Conservation (phyloP, 2,113 vertebrate genomes). For the Falcunculus frontatus region DNA sequence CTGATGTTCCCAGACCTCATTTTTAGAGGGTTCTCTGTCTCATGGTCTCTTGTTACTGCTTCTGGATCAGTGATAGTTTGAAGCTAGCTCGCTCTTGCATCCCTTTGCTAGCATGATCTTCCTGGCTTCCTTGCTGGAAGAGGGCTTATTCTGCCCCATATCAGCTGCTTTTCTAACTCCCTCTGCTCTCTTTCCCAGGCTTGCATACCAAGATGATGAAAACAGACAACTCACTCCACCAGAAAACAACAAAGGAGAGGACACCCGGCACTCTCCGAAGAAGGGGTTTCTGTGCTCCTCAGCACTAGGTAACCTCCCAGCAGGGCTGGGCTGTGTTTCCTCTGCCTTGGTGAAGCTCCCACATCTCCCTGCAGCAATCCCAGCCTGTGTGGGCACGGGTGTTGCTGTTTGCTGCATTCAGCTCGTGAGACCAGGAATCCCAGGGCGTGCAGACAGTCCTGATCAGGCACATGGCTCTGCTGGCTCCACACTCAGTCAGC, state of each 20-base stretch:
- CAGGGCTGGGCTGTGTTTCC: background rate
- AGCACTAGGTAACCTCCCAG: constrained; percentile 80
- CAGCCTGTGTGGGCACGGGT: rapidly evolving
- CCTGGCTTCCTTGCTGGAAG: background rate
- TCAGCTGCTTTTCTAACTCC: background rate
- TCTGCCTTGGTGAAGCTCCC: background rate
- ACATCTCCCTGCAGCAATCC: background rate
- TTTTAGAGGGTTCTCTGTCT: background rate
- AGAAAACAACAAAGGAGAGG: constrained; percentile 76
- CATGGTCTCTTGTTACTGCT: background rate
- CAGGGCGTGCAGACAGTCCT: rapidly evolving
- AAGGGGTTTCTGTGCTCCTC: constrained; percentile 90
- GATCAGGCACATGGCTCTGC: background rate
- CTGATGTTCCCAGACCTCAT: background rate
- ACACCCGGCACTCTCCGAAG: constrained; percentile 80
- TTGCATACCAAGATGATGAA: constrained; percentile 89
- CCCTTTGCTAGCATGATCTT: background rate
- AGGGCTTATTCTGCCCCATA: background rate
- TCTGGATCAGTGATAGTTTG: background rate
- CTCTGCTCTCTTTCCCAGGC: constrained; percentile 73
- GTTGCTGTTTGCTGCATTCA: background rate
- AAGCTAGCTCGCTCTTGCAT: background rate
- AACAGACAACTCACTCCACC: constrained; percentile 88
- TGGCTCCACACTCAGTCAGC: background rate
- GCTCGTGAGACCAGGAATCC: background rate